phyloP scores from a whole-genome alignment of 2,113 vertebrate species.

The Otolemur garnettii region DNA sequence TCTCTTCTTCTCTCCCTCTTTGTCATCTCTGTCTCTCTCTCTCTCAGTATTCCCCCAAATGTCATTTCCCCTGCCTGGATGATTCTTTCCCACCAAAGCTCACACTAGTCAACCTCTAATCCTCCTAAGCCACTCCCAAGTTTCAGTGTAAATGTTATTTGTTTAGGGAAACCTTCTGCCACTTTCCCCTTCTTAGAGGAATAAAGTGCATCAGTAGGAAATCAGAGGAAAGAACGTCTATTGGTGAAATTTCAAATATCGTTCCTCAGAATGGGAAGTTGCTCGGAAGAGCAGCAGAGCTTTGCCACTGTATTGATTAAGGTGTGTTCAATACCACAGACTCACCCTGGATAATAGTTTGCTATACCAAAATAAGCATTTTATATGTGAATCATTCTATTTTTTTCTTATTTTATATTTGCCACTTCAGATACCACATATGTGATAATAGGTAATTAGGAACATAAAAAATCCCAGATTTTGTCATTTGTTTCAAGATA shows the following conservation, averaged over 20 bases:
- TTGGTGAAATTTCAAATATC: neutral
- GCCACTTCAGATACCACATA: slow-evolving; percentile 56
- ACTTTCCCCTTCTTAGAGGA: neutral
- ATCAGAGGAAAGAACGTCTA: neutral
- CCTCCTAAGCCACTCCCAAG: neutral
- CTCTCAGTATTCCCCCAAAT: neutral
- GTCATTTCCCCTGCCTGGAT: neutral
- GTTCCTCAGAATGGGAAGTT: neutral
- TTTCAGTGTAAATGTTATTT: slow-evolving; percentile 29
- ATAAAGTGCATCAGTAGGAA: neutral
- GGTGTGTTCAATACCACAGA: neutral
- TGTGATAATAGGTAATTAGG: slow-evolving; percentile 11
- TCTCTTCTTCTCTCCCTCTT: neutral
- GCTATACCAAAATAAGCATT: neutral
- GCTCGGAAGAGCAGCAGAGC: neutral
- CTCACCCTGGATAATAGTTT: neutral
- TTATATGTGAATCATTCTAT: neutral
- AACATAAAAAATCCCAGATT: neutral
- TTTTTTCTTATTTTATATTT: slow-evolving; percentile 63
- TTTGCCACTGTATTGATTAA: neutral
- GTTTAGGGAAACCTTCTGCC: neutral
- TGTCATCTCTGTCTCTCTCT: neutral
- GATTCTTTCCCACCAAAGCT: neutral
- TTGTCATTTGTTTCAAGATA: slow-evolving; percentile 65
- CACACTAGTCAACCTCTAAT: neutral